Conservation (phyloP, 2,888 invertebrate genomes). For the Campoplex capitator region DNA sequence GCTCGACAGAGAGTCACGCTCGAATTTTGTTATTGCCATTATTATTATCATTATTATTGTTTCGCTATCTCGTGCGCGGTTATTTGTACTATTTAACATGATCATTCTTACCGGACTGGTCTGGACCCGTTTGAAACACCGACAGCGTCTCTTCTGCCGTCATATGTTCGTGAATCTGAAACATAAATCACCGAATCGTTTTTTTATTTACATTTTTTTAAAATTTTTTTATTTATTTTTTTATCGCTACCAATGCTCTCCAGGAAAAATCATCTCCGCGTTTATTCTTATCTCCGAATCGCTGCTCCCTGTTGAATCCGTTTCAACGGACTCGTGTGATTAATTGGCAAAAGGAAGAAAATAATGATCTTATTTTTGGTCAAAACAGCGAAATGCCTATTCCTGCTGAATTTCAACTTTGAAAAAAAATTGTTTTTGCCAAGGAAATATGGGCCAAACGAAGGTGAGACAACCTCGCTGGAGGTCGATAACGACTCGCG, state of each 20-base stretch:
- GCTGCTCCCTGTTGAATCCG: not conserved
- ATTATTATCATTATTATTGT: not conserved
- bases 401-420: not conserved
- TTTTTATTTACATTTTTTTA: not conserved
- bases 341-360: not conserved
- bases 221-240: not conserved
- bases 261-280: conserved; percentile 22
- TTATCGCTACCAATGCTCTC: conserved; percentile 2
- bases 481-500: not conserved
- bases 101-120: conserved; percentile 87
- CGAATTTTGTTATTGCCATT: not conserved
- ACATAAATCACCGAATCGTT: conserved; percentile 78
- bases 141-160: conserved; percentile 92
- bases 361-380: not conserved
- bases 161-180: conserved; percentile 96
- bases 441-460: not conserved
- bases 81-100: conserved; percentile 24
- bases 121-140: conserved; percentile 92
- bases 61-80: not conserved
- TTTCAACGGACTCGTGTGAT: not conserved
- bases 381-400: not conserved
- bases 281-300: not conserved
- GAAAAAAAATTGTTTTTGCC: not conserved
- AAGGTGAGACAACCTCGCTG: not conserved
- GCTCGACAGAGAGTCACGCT: not conserved